phyloP scores from a whole-genome alignment of 1,140 invertebrate genomes.

The Lordiphosa clarofinis region DNA sequence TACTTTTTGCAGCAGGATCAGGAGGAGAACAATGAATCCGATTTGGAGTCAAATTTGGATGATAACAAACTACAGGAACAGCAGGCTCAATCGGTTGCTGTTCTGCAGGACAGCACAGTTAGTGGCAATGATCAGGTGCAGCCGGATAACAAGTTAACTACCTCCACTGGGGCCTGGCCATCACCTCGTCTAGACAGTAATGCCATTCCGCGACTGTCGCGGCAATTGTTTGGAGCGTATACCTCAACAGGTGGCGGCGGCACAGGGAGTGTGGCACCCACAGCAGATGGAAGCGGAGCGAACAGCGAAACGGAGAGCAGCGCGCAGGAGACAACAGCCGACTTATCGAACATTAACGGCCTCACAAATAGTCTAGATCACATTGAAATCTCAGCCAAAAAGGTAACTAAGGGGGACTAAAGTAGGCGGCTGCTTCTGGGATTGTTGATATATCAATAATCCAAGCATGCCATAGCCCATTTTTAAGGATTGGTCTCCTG shows the following conservation, averaged over 20 bases:
- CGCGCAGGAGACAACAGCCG: constrained; percentile 49
- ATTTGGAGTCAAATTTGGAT: constrained; percentile 65
- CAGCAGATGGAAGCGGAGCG: constrained; percentile 43
- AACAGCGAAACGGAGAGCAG: constrained; percentile 66
- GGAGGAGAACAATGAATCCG: constrained; percentile 78
- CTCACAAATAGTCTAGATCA: constrained; percentile 62
- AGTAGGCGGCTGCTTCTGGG: neutral
- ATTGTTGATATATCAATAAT: constrained; percentile 1
- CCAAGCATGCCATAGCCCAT: too few species aligned
- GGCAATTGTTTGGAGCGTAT: constrained; percentile 49
- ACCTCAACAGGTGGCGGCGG: constrained; percentile 20
- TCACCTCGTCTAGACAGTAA: constrained; percentile 36
- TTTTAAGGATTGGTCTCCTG: constrained; percentile 17
- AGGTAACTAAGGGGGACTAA: constrained; percentile 54
- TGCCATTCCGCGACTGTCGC: constrained; percentile 50
- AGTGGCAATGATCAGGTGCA: constrained; percentile 15
- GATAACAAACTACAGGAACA: constrained; percentile 50
- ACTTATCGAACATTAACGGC: constrained; percentile 55
- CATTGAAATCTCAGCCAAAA: constrained; percentile 64
- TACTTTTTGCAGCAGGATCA: constrained; percentile 49
- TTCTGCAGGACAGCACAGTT: constrained; percentile 11
- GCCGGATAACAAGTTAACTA: constrained; percentile 40
- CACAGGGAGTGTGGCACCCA: constrained; percentile 11
- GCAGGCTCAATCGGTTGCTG: constrained; percentile 16
- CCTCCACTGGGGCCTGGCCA: constrained; percentile 49